Base-by-base conservation (phyloP, 1,140 invertebrate species). In the Carcinoscorpius rotundicauda region DNA sequence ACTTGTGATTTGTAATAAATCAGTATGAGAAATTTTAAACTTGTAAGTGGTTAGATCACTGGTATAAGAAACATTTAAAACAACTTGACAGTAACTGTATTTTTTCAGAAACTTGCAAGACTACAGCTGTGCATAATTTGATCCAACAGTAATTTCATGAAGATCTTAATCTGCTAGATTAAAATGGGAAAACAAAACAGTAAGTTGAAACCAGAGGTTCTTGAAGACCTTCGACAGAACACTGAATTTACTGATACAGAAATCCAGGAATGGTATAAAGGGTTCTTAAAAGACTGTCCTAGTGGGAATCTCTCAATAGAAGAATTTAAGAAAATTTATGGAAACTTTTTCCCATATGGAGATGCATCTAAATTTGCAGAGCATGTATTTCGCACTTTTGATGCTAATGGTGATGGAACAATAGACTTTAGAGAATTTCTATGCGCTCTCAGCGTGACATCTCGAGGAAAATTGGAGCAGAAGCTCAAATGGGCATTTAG, bases 241-340 rank as follows among this genome's bases (percentile, higher is more conserved):
- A 98, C 95, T 29, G 93, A 97, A 81, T 98, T 98, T 79, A 88
- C 91, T 87, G 93, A 97, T 79, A 90, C 92, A 11, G 95, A 98
- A 81, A 95, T 98, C 73, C 93, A 97, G 77, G 94, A 97, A 82
- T 98, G 95, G 95, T 97, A 98, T 80, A 97, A 97, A 83, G 94
- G 93, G 51, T 98, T 98, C 78, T 76, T 97, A 60, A 98, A 98
- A 78, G 94, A 98, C 78, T 98, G 94, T 78, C 95, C 94, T 4
- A 94, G 88, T 75, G 95, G 94, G 57, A 89, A 97, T 76, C 81
- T 98, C 59, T 93, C 91, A 63, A 92, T 97, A 57, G 93, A 97
- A 73, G 95, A 98, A 77, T 98, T 98, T 76, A 97, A 97, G 78
- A 97, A 97, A 82, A 97, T 98, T 73, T 98, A 98, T 77, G 93